Base-by-base conservation (phyloP, 2,888 invertebrate genomes). In the Patella pellucida region DNA sequence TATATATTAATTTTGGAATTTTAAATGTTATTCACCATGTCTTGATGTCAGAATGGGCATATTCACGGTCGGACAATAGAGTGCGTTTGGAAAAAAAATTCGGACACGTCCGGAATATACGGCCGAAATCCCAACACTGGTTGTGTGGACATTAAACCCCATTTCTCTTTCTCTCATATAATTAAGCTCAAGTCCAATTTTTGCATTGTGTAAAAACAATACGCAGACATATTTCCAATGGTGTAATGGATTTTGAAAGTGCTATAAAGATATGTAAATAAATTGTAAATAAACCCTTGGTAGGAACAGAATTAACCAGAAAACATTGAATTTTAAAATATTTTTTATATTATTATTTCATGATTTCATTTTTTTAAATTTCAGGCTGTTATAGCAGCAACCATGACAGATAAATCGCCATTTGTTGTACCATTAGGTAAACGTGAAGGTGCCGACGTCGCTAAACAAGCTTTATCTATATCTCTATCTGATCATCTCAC, bases 341-440 rank as follows among this genome's bases (percentile, higher is more conserved):
- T 31, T 31, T 31, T 31, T 31, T 31, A 3, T 31, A 3, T 31
- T n/a, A 72, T 23, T 23, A 19, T n/a, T 27, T 54, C 3, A 27
- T 54, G 3, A 27, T 27, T 56, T 54, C 31, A 68, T 75, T 19
- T 52, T 69, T 19, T n/a, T n/a, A n/a, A 69, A 2, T 77, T 79
- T 11, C 82, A 90, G 89, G 86, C 89, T 56, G 85, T 90, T 9
- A 88, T 90, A 71, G 89, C 89, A 51, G 89, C 90, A 5, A 84
- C 88, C 16, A 88, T 90, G 87, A 86, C 89, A 50, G 89, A 88
- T 71, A 90, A 89, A 76, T 88, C 89, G 27, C 90, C 89, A 27
- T 90, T 90, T 83, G 85, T 85, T 68, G 87, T 85, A 9, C 89
- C 89, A 0, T 72, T 90, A 11, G 86, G 86, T 19, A 87, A 87